These are phyloP conservation scores for Aphelinus certus DNA, from an alignment of 1,140 invertebrate species.

Conservation along the genomic window DNA sequence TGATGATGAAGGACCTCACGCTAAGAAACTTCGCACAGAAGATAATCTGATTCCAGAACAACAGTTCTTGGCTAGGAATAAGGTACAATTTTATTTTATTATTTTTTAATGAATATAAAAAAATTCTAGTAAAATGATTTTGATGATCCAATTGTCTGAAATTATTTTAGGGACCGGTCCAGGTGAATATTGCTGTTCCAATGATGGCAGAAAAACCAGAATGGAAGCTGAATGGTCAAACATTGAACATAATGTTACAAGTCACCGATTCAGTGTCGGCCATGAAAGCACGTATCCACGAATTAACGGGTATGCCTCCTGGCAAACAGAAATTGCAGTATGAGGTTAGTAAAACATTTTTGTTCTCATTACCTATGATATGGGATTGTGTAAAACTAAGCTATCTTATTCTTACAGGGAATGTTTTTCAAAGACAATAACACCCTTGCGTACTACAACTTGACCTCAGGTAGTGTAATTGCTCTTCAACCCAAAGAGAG, in stretches of 20 bases:
- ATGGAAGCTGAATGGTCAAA: conserved; percentile 96
- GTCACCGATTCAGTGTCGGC: conserved; percentile 83
- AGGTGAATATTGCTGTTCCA: conserved; percentile 83
- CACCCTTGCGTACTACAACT: conserved; percentile 95
- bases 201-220: conserved; percentile 89
- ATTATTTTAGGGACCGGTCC: conserved; percentile 72
- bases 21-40: conserved; percentile 91
- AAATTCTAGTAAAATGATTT: conserved; percentile 14
- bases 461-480: conserved; percentile 83
- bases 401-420: conserved; percentile 73
- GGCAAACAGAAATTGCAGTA: conserved; percentile 96
- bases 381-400: not conserved
- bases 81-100: conserved; percentile 50
- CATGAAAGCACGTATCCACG: conserved; percentile 90
- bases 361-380: not conserved
- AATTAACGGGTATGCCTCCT: conserved; percentile 91
- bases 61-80: conserved; percentile 79
- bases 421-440: conserved; percentile 98
- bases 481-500: conserved; percentile 95
- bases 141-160: not conserved
- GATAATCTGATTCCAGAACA: conserved; percentile 91
- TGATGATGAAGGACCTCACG: conserved; percentile 79
- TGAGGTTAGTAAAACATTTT: conserved; percentile 71
- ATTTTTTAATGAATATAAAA: conserved; percentile 43
- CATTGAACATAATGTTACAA: conserved; percentile 81